Percentiles rank a stretch among this genome's conserved stretches.
Evolutionary conservation across 2,797 vertebrate species (phyloP).

Genomic region (Molothrus aeneus): DNA sequence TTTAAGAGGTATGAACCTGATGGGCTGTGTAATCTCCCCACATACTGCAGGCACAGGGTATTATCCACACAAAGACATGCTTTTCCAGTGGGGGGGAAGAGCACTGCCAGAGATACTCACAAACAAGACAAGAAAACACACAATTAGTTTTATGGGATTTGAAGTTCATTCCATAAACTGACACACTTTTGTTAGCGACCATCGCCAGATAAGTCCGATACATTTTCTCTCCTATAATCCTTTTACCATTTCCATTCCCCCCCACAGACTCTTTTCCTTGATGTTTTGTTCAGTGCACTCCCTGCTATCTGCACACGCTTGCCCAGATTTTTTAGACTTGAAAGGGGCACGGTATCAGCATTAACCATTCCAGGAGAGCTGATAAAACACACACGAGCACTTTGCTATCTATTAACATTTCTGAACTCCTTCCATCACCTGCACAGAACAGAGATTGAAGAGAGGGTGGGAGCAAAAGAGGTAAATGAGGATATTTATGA

Average conservation of each 20-base stretch:
- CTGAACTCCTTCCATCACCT: conserved; percentile 55
- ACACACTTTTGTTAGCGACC: conserved; percentile 18
- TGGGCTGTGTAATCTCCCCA: background rate
- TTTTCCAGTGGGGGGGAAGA: background rate
- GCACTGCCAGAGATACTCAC: conserved; percentile 36
- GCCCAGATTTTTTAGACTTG: conserved; percentile 56
- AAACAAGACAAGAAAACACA: conserved; percentile 47
- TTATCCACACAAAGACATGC: background rate
- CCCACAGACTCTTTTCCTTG: conserved; percentile 18
- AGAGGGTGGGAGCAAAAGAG: background rate
- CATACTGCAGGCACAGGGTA: background rate
- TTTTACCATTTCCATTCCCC: conserved; percentile 23
- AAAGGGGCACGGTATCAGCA: conserved; percentile 43
- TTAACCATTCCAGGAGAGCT: conserved; percentile 5
- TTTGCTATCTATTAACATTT: conserved; percentile 21
- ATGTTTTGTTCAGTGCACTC: conserved; percentile 45
- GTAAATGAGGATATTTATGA: background rate
- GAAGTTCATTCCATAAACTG: conserved; percentile 54
- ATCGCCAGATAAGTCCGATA: conserved; percentile 39
- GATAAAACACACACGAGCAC: conserved; percentile 10
- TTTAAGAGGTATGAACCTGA: conserved; percentile 28
- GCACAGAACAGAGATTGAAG: background rate
- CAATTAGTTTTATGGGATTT: conserved; percentile 29
- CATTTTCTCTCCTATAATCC: conserved; percentile 45
- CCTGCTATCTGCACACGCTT: conserved; percentile 56